Conservation (phyloP, 92 coral and sea anemone genomes). For the Galaxea fascicularis region DNA sequence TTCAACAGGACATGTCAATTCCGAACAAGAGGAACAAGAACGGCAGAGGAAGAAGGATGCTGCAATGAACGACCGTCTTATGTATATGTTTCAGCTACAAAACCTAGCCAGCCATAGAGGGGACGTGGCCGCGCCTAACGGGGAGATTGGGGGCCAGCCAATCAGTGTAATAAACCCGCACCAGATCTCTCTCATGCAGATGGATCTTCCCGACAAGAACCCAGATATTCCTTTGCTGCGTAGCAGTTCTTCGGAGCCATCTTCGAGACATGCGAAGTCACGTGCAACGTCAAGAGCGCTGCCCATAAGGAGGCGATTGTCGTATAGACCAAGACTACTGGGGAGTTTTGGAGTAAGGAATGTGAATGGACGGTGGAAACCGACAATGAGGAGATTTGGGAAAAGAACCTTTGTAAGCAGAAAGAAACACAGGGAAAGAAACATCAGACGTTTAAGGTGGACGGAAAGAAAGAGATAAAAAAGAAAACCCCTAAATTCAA, state of each 20-base stretch:
- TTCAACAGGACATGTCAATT: slow-evolving; percentile 75
- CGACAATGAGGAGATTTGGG: slow-evolving; percentile 10
- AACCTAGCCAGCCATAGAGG: slow-evolving; percentile 62
- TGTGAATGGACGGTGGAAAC: background rate
- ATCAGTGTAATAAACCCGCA: slow-evolving; percentile 84
- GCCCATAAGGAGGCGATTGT: background rate
- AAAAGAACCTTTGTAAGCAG: background rate
- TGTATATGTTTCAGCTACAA: slow-evolving; percentile 70
- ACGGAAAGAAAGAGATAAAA: slow-evolving; percentile 12
- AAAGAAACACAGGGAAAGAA: background rate
- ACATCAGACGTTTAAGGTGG: background rate
- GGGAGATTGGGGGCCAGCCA: slow-evolving; percentile 82
- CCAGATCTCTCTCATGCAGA: slow-evolving; percentile 85
- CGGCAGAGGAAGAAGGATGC: slow-evolving; percentile 70
- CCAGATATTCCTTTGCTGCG: slow-evolving; percentile 78
- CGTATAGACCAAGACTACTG: slow-evolving; percentile 19
- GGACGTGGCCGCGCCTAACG: slow-evolving; percentile 56
- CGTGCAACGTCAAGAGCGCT: background rate
- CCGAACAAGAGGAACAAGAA: slow-evolving; percentile 77
- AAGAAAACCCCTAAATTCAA: background rate
- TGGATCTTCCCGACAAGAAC: slow-evolving; percentile 76
- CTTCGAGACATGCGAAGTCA: background rate
- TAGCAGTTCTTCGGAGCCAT: background rate
- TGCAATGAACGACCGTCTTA: slow-evolving; percentile 53
- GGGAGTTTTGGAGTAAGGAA: slow-evolving; percentile 19